phyloP scores from a whole-genome alignment of 2,113 vertebrate genomes.

The Pelvicachromis taeniatus region DNA sequence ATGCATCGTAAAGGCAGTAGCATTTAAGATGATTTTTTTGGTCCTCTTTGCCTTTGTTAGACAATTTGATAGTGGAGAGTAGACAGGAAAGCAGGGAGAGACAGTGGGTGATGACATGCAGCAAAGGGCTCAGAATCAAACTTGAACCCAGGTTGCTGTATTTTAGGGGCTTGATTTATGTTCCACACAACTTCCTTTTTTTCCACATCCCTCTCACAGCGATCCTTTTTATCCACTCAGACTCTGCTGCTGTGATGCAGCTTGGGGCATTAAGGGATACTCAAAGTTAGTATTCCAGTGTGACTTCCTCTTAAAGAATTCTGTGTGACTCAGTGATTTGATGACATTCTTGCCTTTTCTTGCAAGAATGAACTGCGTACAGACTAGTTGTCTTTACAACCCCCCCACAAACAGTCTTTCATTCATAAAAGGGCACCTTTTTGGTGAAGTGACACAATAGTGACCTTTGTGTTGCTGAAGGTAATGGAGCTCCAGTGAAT shows the following conservation, averaged over 20 bases:
- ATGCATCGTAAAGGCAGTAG: neutral
- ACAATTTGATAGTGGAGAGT: neutral
- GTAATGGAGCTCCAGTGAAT: neutral
- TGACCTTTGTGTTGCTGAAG: slow-evolving; percentile 7
- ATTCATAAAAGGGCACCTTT: neutral
- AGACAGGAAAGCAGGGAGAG: neutral
- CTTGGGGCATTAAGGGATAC: neutral
- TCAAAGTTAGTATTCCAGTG: neutral
- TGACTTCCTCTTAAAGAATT: neutral
- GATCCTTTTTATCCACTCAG: neutral
- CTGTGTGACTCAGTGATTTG: neutral
- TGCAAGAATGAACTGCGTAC: neutral
- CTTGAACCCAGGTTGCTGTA: neutral
- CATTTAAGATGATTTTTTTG: too few species aligned
- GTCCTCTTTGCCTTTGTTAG: neutral
- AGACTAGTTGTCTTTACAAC: neutral
- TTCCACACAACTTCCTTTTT: neutral
- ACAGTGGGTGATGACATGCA: neutral
- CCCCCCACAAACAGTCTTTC: neutral
- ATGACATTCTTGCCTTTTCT: neutral
- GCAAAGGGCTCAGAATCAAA: neutral
- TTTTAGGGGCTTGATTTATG: too few species aligned
- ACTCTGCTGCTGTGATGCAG: slow-evolving; percentile 2
- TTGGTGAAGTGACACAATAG: slow-evolving; percentile 10
- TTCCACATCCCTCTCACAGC: neutral